Evolutionary conservation across 2,888 invertebrate species (phyloP).

Genomic region (Merodon equestris): DNA sequence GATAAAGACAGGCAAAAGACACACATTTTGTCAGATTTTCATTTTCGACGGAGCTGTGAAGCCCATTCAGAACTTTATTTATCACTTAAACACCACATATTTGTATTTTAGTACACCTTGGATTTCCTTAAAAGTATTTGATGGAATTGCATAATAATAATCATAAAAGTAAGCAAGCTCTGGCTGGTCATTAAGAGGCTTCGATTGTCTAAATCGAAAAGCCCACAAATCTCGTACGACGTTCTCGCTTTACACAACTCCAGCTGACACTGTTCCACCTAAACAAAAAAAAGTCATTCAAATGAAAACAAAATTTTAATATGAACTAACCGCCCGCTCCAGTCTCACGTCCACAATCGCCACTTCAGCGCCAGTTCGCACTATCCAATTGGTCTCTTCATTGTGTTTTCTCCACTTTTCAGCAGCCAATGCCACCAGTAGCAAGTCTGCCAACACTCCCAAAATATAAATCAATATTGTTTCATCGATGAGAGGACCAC

Average conservation of each 20-base stretch:
- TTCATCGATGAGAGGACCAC: not conserved
- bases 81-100: too few relatives aligned
- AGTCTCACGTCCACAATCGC: slow-evolving; percentile 30
- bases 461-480: slow-evolving; percentile 31
- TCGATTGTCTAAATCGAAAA: slow-evolving; percentile 47
- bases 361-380: slow-evolving; percentile 22
- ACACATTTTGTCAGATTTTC: too few relatives aligned
- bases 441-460: slow-evolving; percentile 63
- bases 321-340: slow-evolving; percentile 40
- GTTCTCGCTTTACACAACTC: slow-evolving; percentile 30
- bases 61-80: too few relatives aligned
- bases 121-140: slow-evolving; percentile 2
- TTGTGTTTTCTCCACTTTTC: slow-evolving; percentile 41
- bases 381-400: slow-evolving; percentile 33
- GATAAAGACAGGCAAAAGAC: too few relatives aligned
- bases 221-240: slow-evolving; percentile 36
- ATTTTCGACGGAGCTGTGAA: too few relatives aligned
- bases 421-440: slow-evolving; percentile 57
- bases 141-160: slow-evolving; percentile 51
- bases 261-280: slow-evolving; percentile 52
- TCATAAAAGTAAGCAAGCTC: slow-evolving; percentile 6
- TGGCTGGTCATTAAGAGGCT: slow-evolving; percentile 37
- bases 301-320: not conserved
- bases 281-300: not conserved
- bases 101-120: too few relatives aligned